Base-by-base conservation (phyloP, 2,797 vertebrate species). In the Hydrophis major region DNA sequence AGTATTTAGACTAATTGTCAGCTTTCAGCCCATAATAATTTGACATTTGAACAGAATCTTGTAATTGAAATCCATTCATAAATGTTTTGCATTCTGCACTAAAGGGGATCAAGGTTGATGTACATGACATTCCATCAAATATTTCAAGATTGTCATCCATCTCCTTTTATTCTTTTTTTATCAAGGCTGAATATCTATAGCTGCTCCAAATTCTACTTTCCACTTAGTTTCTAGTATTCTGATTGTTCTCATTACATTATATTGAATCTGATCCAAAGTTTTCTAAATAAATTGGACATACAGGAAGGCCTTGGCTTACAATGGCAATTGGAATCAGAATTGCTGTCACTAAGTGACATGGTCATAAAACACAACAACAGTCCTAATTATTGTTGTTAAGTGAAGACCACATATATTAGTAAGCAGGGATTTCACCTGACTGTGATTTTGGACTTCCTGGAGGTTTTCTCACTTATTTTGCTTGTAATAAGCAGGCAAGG, bases 21-120 rank as follows among this genome's bases (percentile, higher is more conserved):
- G 4, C 18, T 91, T 69, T 93, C 32, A 47, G 16, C 32, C 87
- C 60, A 37, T 59, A 93, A 32, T 4, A 92, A 95, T 59, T 91
- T 94, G 89, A 93, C 37, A 47, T 83, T 83, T 47, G 37, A 83
- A 83, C 10, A 83, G 37, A 83, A 47, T 4, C 10, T 42, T 83
- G 37, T 83, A 47, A 47, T 25, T 83, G 78, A 83, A 83, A 83
- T 47, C 78, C 78, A 83, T 47, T 87, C 47, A 50, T 55, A 50
- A 50, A 55, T 87, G 86, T 55, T 28, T 50, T 87, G 50, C 47
- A 16, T 55, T 87, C 50, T 87, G 13, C 25, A 18, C 13, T 87
- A 14, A 83, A 47, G 42, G 78, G 25, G 20, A 83, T 83, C 10
- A 47, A 8, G 4, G 25, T 83, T 83, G 78, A 83, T 4, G 2